Evolutionary conservation across 2,797 vertebrate genomes (phyloP).

Genomic region (Mus minutoides): DNA sequence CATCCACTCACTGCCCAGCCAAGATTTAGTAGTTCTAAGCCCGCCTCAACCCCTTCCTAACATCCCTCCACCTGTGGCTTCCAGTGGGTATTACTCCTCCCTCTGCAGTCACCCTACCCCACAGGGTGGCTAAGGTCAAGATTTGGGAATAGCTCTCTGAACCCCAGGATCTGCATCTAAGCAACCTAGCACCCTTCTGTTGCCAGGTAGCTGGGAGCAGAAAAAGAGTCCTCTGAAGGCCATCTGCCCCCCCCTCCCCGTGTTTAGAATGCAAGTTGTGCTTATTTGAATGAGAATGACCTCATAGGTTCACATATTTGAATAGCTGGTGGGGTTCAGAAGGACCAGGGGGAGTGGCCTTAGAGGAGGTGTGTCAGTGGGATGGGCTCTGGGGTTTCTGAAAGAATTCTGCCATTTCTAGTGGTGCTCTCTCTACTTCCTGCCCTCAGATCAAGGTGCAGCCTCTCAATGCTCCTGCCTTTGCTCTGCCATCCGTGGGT

Average conservation of each 20-base stretch:
- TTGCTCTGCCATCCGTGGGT: not conserved
- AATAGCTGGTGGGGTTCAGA: not conserved
- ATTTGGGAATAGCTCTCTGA: not conserved
- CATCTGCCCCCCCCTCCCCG: not conserved
- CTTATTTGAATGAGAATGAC: not conserved
- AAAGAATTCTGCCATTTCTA: not conserved
- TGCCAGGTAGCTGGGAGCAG: not conserved
- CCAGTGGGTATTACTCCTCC: not conserved
- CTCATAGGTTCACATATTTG: not conserved
- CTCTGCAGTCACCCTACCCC: not conserved
- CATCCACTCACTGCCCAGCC: too few species aligned
- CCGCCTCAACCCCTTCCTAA: not conserved
- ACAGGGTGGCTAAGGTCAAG: not conserved
- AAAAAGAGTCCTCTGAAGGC: not conserved
- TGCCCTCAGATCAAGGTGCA: not conserved
- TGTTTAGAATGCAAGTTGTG: not conserved
- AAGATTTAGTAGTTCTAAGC: not conserved
- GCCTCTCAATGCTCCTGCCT: not conserved
- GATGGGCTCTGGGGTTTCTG: not conserved
- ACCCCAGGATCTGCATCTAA: not conserved
- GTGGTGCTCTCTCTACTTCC: not conserved
- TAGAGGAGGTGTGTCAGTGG: not conserved
- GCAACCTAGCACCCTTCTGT: not conserved
- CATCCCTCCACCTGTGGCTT: not conserved
- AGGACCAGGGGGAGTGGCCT: not conserved